These are phyloP conservation scores for Craseonycteris thonglongyai DNA, from an alignment of 2,113 vertebrate genomes.

Conservation along the genomic window DNA sequence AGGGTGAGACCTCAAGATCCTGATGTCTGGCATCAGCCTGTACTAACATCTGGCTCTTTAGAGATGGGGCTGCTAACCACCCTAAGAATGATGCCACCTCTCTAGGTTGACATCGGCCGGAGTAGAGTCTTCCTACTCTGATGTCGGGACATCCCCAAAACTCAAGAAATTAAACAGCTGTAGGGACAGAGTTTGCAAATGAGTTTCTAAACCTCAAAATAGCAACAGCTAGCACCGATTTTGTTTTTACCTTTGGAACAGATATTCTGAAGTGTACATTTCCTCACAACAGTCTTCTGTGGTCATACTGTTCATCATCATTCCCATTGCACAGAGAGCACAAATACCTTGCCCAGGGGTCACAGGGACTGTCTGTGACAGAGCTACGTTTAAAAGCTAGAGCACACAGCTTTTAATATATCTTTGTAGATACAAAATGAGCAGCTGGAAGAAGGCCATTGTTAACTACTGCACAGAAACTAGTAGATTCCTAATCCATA, in stretches of 20 bases:
- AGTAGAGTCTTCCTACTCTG: not conserved
- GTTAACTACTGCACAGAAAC: not conserved
- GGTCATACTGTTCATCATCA: not conserved
- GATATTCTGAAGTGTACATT: not conserved
- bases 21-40: not conserved
- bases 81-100: accelerated
- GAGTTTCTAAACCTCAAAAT: not conserved
- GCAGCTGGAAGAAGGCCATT: not conserved
- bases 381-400: not conserved
- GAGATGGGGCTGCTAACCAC: not conserved
- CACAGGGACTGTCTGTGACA: not conserved
- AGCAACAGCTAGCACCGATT: not conserved
- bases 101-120: not conserved
- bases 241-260: not conserved
- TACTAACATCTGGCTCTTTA: not conserved
- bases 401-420: not conserved
- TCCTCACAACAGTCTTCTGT: not conserved
- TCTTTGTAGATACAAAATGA: not conserved
- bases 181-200: not conserved
- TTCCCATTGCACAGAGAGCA: not conserved
- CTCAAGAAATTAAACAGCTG: not conserved
- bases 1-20: not conserved
- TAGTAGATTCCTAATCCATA: not conserved
- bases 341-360: not conserved
- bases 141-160: not conserved